phyloP scores from a whole-genome alignment of 1,140 invertebrate species.

The Heterodera schachtii region DNA sequence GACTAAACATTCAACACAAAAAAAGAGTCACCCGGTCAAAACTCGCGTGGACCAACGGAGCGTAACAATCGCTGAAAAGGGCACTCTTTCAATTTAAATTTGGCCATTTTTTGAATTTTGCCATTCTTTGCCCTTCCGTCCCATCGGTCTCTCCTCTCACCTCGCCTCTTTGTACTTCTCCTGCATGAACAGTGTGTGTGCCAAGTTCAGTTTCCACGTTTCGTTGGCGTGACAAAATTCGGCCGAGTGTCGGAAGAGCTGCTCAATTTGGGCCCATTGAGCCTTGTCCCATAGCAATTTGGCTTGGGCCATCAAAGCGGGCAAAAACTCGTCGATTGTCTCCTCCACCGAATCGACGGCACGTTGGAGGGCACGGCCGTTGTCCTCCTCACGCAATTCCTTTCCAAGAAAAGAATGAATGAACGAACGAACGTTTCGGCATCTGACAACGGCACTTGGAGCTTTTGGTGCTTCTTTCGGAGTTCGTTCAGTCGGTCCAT shows the following conservation, averaged over 20 bases:
- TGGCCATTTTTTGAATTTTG: neutral
- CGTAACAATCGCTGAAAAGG: slow-evolving; percentile 80
- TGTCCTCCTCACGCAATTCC: slow-evolving; percentile 45
- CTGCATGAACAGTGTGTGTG: slow-evolving; percentile 98
- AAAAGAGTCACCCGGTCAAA: slow-evolving; percentile 78
- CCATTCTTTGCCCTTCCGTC: neutral
- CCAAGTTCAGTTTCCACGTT: slow-evolving; percentile 94
- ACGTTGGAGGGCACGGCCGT: slow-evolving; percentile 39
- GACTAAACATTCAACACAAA: no score
- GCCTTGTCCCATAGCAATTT: slow-evolving; percentile 87
- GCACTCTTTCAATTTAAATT: neutral
- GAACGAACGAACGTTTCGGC: slow-evolving; percentile 25
- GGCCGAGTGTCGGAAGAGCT: slow-evolving; percentile 80
- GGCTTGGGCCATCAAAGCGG: slow-evolving; percentile 90
- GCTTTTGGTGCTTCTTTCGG: slow-evolving; percentile 88
- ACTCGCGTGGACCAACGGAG: slow-evolving; percentile 94
- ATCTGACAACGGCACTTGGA: slow-evolving; percentile 73
- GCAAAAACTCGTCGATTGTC: slow-evolving; percentile 69
- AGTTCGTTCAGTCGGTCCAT: slow-evolving; percentile 86
- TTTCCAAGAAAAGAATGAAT: slow-evolving; percentile 33
- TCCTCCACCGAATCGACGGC: slow-evolving; percentile 48
- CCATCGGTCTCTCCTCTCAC: neutral
- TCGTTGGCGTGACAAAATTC: slow-evolving; percentile 98
- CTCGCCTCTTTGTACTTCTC: slow-evolving; percentile 65
- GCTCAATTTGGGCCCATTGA: slow-evolving; percentile 85